A percentile compares a stretch with the other conserved stretches of the same genome.
Evolutionary conservation across 2,888 invertebrate species (phyloP).

Genomic region (Trissoscelio sp.): DNA sequence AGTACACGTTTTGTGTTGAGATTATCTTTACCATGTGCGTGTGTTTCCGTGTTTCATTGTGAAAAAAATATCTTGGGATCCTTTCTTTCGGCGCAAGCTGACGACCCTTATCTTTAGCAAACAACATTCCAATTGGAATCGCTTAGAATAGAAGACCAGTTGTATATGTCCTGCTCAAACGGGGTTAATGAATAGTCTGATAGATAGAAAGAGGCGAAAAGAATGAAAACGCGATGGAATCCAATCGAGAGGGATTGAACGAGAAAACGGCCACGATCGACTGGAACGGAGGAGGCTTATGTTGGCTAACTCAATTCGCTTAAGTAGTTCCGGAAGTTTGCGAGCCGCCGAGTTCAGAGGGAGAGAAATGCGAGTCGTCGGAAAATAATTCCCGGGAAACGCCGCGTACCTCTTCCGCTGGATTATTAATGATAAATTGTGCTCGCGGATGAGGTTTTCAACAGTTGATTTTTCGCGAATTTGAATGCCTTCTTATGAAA

Average conservation of each 20-base stretch:
- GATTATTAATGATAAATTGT: constrained; percentile 66
- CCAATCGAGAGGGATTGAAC: constrained; percentile 63
- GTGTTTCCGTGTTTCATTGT: constrained; percentile 38
- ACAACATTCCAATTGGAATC: constrained; percentile 78
- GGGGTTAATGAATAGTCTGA: constrained; percentile 74
- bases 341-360: constrained; percentile 44
- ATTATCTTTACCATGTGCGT: constrained; percentile 40
- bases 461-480: constrained; percentile 54
- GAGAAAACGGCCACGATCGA: constrained; percentile 65
- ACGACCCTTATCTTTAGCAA: constrained; percentile 79
- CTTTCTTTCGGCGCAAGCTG: constrained; percentile 71
- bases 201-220: constrained; percentile 49
- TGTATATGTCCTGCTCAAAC: constrained; percentile 72
- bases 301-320: constrained; percentile 67
- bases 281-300: constrained; percentile 64
- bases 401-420: constrained; percentile 29
- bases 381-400: constrained; percentile 54
- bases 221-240: constrained; percentile 48
- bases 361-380: constrained; percentile 46
- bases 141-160: constrained; percentile 50
- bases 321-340: constrained; percentile 68
- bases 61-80: constrained; percentile 69
- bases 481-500: constrained; percentile 49
- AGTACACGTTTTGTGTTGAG: constrained; percentile 20
- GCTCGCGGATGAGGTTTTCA: constrained; percentile 53